Evolutionary conservation across 23 tunicate genomes (phyloP), one percentile per base, ranked within the genome.

Genomic region (Halocynthia aurantium): DNA sequence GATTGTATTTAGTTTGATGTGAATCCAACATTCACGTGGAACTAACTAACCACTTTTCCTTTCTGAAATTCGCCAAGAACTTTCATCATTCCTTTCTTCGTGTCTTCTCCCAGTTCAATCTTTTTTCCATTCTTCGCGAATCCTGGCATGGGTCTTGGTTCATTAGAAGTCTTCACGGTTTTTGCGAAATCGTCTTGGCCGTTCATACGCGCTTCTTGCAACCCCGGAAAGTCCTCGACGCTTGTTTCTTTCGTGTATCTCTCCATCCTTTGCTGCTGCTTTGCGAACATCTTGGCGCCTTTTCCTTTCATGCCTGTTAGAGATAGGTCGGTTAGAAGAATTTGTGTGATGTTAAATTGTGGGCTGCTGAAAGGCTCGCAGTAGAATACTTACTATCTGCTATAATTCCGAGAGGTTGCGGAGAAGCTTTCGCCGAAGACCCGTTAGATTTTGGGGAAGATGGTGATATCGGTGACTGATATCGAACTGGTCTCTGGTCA

Each of bases 251-350:
- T 82, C 17, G 92, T 92, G 70, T 72, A 92, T 15, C 53, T 55
- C 17, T 92, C 79, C 98, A 92, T 92, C 61, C 98, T 75, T 67
- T 82, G 73, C 61, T 82, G 88, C 67, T 92, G 98, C 67, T 86
- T 92, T 57, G 82, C 92, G 53, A 86, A 92, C 87, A 92, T 92
- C 67, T 71, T 78, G 10, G 92, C 91, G 6, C 98, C 98, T 74
- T 86, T 92, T 50, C 87, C 94, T 73, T 66, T 77, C 78, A 87
- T 75, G 21, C 67, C 83, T 70, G 69, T 50, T 40, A 22, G 17
- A 8, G 44, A 31, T 31, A 31, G 44, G 44, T 31, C 65, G 31
- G 6, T 13, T 13, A 72, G 20, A 12, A 13, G 31, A 2, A 15
- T 72, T 51, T 72, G 64, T 58, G 64, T 15, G 64, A 58, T 58